Conservation (phyloP, 1,140 invertebrate species). For the Aphelenchoides besseyi region DNA sequence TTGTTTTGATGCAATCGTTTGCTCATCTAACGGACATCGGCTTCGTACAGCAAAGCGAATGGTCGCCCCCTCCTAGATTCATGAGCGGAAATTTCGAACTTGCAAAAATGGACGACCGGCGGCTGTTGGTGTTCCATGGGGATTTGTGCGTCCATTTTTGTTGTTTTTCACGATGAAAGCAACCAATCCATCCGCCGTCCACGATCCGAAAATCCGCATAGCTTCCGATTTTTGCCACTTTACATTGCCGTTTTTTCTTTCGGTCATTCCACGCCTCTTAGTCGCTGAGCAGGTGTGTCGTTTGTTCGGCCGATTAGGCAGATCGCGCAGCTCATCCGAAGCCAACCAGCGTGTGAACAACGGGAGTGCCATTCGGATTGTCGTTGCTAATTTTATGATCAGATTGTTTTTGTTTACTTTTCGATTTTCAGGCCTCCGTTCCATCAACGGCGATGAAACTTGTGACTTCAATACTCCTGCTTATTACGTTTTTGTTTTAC, state of each 20-base stretch:
- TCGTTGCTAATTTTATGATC: constrained; percentile 13
- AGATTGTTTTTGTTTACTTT: neutral
- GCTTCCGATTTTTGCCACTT: constrained; percentile 1
- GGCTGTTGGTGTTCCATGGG: neutral
- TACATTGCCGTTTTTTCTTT: no score
- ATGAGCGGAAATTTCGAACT: neutral
- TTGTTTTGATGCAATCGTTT: constrained; percentile 1
- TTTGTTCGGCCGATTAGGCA: neutral
- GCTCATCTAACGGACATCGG: no score
- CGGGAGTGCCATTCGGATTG: neutral
- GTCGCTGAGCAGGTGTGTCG: neutral
- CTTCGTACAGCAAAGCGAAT: no score
- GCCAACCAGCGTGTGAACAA: no score
- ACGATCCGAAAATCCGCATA: neutral
- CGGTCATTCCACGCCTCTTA: neutral
- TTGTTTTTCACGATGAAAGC: no score
- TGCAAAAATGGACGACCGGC: neutral
- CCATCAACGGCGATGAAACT: neutral
- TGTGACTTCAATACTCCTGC: neutral
- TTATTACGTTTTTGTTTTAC: neutral
- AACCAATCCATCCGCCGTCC: no score
- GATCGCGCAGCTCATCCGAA: neutral
- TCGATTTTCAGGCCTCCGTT: no score
- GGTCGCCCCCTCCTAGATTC: neutral
- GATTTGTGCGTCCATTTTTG: neutral